A percentile compares a stretch with the other conserved stretches of the same genome.
Evolutionary conservation across 2,888 invertebrate genomes (phyloP).

Genomic region (Drosophila austrosaltans): DNA sequence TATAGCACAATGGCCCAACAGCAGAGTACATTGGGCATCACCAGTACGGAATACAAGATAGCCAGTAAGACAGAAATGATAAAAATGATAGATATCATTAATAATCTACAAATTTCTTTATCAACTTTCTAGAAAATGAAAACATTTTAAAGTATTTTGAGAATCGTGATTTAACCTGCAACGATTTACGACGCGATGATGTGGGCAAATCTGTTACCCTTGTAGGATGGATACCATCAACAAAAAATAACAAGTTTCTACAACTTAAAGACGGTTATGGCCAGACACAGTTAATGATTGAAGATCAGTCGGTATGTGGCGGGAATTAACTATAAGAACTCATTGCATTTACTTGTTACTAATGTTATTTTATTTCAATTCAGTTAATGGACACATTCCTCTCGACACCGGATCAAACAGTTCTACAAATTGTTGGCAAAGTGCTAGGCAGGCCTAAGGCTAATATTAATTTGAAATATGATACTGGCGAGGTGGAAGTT

Average conservation of each 20-base stretch:
- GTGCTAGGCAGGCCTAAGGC: constrained; percentile 82
- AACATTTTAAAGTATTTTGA: constrained; percentile 83
- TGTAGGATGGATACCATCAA: constrained; percentile 83
- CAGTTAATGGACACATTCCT: constrained; percentile 69
- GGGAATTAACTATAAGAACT: background rate
- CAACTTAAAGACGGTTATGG: constrained; percentile 84
- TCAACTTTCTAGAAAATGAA: constrained; percentile 73
- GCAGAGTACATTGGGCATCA: constrained; percentile 78
- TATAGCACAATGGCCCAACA: constrained; percentile 81
- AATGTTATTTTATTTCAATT: too few relatives aligned
- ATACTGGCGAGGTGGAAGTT: constrained; percentile 88
- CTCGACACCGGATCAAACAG: constrained; percentile 75
- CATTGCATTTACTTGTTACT: too few relatives aligned
- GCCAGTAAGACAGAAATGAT: constrained; percentile 76
- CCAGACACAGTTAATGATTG: constrained; percentile 83
- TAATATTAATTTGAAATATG: constrained; percentile 82
- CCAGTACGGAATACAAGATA: constrained; percentile 83
- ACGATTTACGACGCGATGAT: constrained; percentile 81
- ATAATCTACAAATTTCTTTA: background rate
- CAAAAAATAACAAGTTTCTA: constrained; percentile 82
- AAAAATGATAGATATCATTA: background rate
- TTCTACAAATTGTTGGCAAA: constrained; percentile 82
- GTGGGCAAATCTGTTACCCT: constrained; percentile 81
- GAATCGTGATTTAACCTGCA: constrained; percentile 83
- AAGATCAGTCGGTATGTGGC: constrained; percentile 76